These are phyloP conservation scores for Coendou prehensilis DNA, from an alignment of 2,797 vertebrate species.

Conservation along the genomic window DNA sequence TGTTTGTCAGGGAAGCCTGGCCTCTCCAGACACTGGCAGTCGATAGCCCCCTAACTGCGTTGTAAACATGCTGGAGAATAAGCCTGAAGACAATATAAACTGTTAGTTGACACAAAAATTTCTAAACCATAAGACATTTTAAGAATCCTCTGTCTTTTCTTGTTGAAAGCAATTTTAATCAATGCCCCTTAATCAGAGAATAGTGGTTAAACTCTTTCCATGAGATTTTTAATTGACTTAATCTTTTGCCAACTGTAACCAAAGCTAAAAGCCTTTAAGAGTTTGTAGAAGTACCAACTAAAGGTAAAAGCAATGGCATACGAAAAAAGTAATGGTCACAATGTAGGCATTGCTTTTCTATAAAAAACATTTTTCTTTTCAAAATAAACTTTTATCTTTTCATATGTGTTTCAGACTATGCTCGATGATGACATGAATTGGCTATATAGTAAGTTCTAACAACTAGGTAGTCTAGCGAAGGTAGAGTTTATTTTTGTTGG, in stretches of 20 bases:
- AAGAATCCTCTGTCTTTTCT: slow-evolving; percentile 49
- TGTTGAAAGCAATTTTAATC: slow-evolving; percentile 76
- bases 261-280: slow-evolving; percentile 55
- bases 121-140: slow-evolving; percentile 58
- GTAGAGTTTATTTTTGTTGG: slow-evolving; percentile 76
- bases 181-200: slow-evolving; percentile 65
- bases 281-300: slow-evolving; percentile 53
- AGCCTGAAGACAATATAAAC: slow-evolving; percentile 64
- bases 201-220: slow-evolving; percentile 64
- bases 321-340: slow-evolving; percentile 54
- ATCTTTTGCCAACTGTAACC: slow-evolving; percentile 64
- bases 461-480: slow-evolving; percentile 61
- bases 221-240: slow-evolving; percentile 71
- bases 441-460: slow-evolving; percentile 64
- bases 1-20: slow-evolving; percentile 45
- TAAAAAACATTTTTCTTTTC: slow-evolving; percentile 56
- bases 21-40: slow-evolving; percentile 16
- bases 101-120: slow-evolving; percentile 63
- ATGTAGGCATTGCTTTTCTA: slow-evolving; percentile 31
- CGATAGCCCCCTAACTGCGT: not conserved
- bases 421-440: slow-evolving; percentile 62
- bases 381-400: slow-evolving; percentile 70
- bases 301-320: slow-evolving; percentile 63
- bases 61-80: slow-evolving; percentile 63
- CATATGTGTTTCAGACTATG: slow-evolving; percentile 19